Evolutionary conservation across 1,140 invertebrate species (phyloP), one percentile per base, ranked within the genome.

Genomic region (Drosophila repletoides): DNA sequence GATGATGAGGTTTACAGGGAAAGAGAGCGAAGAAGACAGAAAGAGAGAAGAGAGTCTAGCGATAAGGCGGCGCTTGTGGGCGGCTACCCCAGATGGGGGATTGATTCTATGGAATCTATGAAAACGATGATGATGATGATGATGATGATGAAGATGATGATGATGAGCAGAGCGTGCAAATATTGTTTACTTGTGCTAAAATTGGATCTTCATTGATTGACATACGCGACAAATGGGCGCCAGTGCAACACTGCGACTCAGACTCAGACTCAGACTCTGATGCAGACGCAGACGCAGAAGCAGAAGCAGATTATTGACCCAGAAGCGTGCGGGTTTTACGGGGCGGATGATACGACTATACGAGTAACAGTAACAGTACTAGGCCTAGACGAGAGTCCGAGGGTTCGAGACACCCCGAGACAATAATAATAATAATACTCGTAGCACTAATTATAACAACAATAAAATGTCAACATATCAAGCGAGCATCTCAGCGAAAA

Each of bases 101-200:
- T 43, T 21, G 48, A 43, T 43, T 14, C 6, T 26, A 45, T 55
- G 28, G 40, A 33, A 63, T 45, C 36, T 28, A 12, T 15, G 29
- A n/a, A 22, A 14, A 19, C 19, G 17, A 12, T 6, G 19, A 45
- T 45, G 19, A 33, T 38, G 24, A 40, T 31, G 24, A 28, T 48
- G 36, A 43, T 17, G 52, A 33, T 43, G 52, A 22, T 28, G 52
- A 36, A 24, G 33, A 40, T 5, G 48, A 6, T 24, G 53, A 48
- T 12, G 49, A 21, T 49, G 9, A 21, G 46, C 15, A 33, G 51
- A 51, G 69, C 66, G 58, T 64, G 73, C 65, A 72, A 74, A 79
- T 79, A 86, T 86, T 86, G 80, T 84, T 86, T 84, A 84, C 80
- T 79, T 80, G 75, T 80, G 80, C 80, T 84, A 84, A 84, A 84